Evolutionary conservation across 1,140 invertebrate species (phyloP), one percentile per base, ranked within the genome.

Genomic region (Calephelis virginiensis): DNA sequence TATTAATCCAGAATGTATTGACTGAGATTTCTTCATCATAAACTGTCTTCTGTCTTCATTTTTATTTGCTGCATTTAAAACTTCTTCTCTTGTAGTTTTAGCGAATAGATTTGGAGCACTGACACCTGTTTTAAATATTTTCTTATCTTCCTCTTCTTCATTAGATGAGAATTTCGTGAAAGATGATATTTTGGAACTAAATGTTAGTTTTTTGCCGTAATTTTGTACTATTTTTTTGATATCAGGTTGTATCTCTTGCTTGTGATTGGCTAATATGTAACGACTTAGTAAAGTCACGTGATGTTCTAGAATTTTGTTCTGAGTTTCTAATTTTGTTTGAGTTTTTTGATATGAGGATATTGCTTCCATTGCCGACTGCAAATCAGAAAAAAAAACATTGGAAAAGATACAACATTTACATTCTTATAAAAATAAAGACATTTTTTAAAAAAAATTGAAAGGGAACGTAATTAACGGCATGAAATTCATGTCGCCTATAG

Each of bases 11-110:
- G 91, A 90, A 69, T 92, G 89, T 9, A 91, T 89, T 0, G 90
- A 92, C 59, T 86, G 85, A 0, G 91, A 92, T 47, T 92, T 92
- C 73, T 92, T 92, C 83, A 92, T 84, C 40, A 85, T 49, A 64
- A 91, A 85, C n/a, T 86, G 83, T 70, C 81, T 88, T 43, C 81
- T 74, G 38, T 91, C 89, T 45, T 72, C 77, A 8, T 77, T 73
- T 59, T 63, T 80, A 40, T 82, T 85, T 8, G 72, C 70, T 1
- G 76, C 78, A 13, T 81, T 78, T 1, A 80, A 14, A 1, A 87
- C 72, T 1, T 88, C 85, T 64, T 92, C 83, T 70, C 76, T 80
- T 4, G 63, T 66, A 40, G 81, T 81, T 74, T 90, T 92, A 10
- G 88, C 67, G 73, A 92, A 92, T 11, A 92, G 67, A 70, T 92